phyloP scores from a whole-genome alignment of 2,888 invertebrate genomes.

The Cosmorhoe ocellata region DNA sequence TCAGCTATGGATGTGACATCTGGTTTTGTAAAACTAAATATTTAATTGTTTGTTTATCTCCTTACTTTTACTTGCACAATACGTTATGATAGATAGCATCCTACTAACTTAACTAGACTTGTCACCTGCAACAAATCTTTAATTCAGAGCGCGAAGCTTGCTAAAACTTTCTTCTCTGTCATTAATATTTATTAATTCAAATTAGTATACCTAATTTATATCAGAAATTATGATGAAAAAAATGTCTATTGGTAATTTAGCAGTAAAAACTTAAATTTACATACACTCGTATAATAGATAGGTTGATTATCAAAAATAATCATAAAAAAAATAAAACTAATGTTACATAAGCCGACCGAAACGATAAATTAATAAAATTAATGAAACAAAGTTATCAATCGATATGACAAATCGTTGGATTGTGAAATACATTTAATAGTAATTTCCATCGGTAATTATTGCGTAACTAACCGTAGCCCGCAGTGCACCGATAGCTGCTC shows the following conservation, averaged over 20 bases:
- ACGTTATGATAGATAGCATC: too few species aligned
- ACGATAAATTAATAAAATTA: neutral
- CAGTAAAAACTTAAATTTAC: too few species aligned
- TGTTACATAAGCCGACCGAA: too few species aligned
- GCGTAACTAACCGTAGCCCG: constrained; percentile 5
- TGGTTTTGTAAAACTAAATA: neutral
- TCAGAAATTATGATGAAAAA: too few species aligned
- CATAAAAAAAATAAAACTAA: too few species aligned
- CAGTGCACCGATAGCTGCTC: constrained; percentile 11
- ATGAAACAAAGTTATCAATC: neutral
- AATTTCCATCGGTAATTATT: constrained; percentile 8
- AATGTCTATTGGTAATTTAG: too few species aligned
- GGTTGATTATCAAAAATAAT: too few species aligned
- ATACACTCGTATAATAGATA: too few species aligned
- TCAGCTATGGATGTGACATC: neutral
- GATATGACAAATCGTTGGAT: neutral
- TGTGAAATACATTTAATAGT: neutral
- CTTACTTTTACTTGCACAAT: neutral
- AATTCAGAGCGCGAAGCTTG: neutral
- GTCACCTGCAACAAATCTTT: neutral
- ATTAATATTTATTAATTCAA: neutral
- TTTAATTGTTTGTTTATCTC: neutral
- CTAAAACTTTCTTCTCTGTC: constrained; percentile 4
- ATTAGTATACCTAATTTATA: neutral
- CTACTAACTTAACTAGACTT: neutral